phyloP scores from a whole-genome alignment of 2,113 vertebrate species.

The Otolemur garnettii region DNA sequence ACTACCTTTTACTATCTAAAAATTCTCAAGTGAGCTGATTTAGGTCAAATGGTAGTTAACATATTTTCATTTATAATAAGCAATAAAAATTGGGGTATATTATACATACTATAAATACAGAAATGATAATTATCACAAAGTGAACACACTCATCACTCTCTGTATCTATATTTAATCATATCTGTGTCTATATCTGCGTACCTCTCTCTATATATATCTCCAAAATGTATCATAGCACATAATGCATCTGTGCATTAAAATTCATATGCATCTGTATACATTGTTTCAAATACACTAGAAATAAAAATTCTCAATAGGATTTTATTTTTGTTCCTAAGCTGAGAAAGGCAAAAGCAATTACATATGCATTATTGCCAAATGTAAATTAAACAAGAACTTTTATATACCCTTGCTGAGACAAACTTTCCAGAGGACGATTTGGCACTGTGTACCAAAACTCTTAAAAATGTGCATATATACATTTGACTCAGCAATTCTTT shows the following conservation, averaged over 20 bases:
- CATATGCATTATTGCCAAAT: neutral
- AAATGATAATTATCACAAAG: neutral
- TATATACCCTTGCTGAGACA: neutral
- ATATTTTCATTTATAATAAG: conserved; percentile 10
- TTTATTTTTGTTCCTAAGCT: conserved; percentile 52
- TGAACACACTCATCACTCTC: neutral
- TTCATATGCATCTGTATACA: no score
- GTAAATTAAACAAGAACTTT: conserved; percentile 54
- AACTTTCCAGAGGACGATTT: conserved; percentile 54
- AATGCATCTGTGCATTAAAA: neutral
- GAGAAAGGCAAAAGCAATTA: conserved; percentile 17
- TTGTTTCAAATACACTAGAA: conserved; percentile 17
- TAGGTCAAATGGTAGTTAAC: conserved; percentile 9
- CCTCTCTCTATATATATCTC: no score
- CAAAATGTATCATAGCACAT: neutral
- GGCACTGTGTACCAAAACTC: neutral
- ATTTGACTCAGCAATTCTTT: conserved; percentile 61
- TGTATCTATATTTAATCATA: neutral
- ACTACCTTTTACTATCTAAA: neutral
- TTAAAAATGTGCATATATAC: neutral
- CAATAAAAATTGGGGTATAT: neutral
- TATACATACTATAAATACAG: neutral
- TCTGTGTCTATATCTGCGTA: neutral
- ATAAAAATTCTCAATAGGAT: conserved; percentile 22
- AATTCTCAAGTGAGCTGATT: neutral